Evolutionary conservation across 2,113 vertebrate genomes (phyloP), one percentile per base, ranked within the genome.

Genomic region (Hippoglossus stenolepis): DNA sequence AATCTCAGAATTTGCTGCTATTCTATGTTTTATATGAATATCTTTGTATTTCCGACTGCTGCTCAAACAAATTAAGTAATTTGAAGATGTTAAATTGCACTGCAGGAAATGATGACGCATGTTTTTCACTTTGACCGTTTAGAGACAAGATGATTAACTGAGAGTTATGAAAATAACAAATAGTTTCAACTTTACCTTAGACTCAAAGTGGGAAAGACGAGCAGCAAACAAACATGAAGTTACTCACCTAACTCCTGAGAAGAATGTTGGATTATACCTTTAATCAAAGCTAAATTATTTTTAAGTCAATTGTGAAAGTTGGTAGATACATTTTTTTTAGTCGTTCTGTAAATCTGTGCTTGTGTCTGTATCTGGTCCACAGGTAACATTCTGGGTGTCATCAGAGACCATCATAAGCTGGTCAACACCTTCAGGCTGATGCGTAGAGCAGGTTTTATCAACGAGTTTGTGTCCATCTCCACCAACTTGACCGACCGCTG

Each of bases 311-410:
- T 61, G 7, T 70, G 17, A 12, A 21, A 11, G 17, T 47, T 58
- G 26, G 24, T 31, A 1, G 31, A 31, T 31, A 31, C 1, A 7
- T 31, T 31, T 31, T 31, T 31, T 65, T 12, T 38, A 51, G 26
- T 28, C 12, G 11, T 28, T 20, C 3, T 28, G 23, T 24, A 24
- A 10, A 9, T 21, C 2, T 64, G 63, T 70, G 45, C 15, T 20
- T 17, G 14, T 13, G 26, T 38, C 10, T 15, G 26, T 45, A 0
- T 78, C 0, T 1, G 43, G 3, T 70, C 40, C 26, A 17, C 77
- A 99, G 98, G 98, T 91, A 99, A 98, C 92, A 99, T 99, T 66
- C 94, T 99, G 0, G 98, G 98, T 67, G 98, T 99, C 64, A 97
- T 99, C 83, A 94, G 96, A 66, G 96, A 99, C 79, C 97, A 99